These are phyloP conservation scores for Erinaceus europaeus DNA, from an alignment of 2,113 vertebrate species.

Conservation along the genomic window DNA sequence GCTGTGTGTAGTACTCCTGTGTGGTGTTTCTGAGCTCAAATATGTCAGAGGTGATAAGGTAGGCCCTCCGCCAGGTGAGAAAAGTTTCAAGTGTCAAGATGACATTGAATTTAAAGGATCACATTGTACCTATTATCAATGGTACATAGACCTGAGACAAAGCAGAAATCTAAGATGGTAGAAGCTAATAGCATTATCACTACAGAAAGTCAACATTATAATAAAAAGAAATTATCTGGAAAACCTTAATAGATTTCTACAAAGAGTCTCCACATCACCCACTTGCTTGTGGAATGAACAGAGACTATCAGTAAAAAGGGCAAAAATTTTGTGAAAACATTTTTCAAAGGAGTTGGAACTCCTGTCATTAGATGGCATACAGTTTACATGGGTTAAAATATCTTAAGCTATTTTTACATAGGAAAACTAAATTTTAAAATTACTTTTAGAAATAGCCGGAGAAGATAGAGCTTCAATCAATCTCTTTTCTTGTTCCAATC, in stretches of 20 bases:
- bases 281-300: neutral
- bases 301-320: neutral
- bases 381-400: neutral
- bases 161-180: neutral
- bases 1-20: too few relatives aligned
- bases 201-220: neutral
- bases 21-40: too few relatives aligned
- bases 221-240: neutral
- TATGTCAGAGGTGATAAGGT: too few relatives aligned
- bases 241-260: neutral
- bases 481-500: neutral
- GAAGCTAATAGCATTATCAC: neutral
- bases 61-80: too few relatives aligned
- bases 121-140: neutral
- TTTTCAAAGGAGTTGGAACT: too few relatives aligned
- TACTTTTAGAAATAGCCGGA: neutral
- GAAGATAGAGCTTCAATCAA: neutral
- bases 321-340: neutral
- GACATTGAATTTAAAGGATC: neutral
- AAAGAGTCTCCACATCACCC: neutral
- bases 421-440: neutral
- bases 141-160: neutral
- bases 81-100: neutral
- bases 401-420: neutral
- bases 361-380: too few relatives aligned